Evolutionary conservation across 2,797 vertebrate genomes (phyloP).

Genomic region (Coregonus sp.): DNA sequence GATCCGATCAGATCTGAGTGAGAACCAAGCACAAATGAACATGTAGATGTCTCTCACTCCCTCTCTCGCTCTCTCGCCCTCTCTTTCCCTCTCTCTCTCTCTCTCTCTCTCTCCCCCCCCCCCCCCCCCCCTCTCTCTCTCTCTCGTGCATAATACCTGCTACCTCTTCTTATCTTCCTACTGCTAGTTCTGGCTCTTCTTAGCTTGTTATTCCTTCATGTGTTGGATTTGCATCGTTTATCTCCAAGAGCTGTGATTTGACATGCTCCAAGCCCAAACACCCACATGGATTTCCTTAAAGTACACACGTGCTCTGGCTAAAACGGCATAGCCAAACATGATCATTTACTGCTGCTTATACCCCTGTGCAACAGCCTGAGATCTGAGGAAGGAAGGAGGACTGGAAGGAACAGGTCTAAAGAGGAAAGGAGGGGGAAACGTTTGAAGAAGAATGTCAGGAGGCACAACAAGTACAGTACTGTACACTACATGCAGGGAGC

Average conservation of each 20-base stretch:
- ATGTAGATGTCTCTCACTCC: too few species aligned
- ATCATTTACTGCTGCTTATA: not conserved
- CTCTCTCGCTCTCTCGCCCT: too few species aligned
- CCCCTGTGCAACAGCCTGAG: not conserved
- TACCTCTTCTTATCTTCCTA: not conserved
- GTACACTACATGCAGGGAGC: not conserved
- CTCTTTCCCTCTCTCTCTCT: too few species aligned
- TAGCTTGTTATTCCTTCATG: not conserved
- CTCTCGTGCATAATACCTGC: too few species aligned
- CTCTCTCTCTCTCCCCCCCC: too few species aligned
- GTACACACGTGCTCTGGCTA: constrained; percentile 30
- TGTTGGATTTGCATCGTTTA: not conserved
- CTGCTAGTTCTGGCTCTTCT: not conserved
- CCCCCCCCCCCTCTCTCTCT: too few species aligned
- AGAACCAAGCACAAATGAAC: too few species aligned
- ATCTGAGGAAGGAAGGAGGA: constrained; percentile 9
- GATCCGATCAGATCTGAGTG: constrained; percentile 31
- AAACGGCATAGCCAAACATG: constrained; percentile 28
- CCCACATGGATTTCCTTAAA: constrained; percentile 35
- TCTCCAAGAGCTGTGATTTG: constrained; percentile 21
- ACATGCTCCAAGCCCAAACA: not conserved
- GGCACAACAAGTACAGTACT: not conserved
- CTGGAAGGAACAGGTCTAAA: not conserved
- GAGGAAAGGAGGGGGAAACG: constrained; percentile 4
- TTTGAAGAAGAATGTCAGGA: not conserved